Evolutionary conservation across 2,797 vertebrate genomes (phyloP).

Genomic region (Dipus sagitta): DNA sequence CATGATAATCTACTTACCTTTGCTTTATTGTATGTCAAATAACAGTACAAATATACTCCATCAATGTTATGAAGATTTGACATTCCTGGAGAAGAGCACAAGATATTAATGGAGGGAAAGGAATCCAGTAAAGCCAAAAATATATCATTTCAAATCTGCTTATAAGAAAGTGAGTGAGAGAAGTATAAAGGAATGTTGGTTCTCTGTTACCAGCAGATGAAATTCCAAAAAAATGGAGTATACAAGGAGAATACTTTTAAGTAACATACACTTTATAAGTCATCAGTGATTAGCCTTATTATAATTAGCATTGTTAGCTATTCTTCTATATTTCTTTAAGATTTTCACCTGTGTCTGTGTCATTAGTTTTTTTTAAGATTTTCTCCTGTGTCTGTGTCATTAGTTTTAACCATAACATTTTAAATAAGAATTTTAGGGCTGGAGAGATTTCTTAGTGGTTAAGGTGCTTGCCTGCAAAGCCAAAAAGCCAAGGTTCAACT

Average conservation of each 20-base stretch:
- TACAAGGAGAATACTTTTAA: constrained; percentile 44
- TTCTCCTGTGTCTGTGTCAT: constrained; percentile 58
- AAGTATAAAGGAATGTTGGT: constrained; percentile 60
- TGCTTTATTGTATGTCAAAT: constrained; percentile 10
- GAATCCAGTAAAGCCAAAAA: constrained; percentile 62
- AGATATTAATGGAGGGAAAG: constrained; percentile 67
- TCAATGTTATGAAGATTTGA: constrained; percentile 58
- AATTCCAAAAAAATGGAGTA: constrained; percentile 52
- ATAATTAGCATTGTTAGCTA: not conserved
- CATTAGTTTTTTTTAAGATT: constrained; percentile 59
- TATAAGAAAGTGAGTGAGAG: constrained; percentile 75
- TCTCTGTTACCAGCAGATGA: constrained; percentile 24
- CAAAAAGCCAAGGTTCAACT: too few species aligned
- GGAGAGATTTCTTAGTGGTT: too few species aligned
- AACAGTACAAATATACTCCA: constrained; percentile 32
- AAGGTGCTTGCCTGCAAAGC: too few species aligned
- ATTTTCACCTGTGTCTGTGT: constrained; percentile 48
- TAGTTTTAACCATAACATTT: constrained; percentile 75
- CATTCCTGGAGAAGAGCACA: constrained; percentile 50
- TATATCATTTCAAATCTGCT: constrained; percentile 70
- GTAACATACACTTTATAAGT: constrained; percentile 20
- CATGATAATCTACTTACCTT: not conserved
- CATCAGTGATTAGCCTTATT: not conserved
- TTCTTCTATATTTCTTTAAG: constrained; percentile 29
- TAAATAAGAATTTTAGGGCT: constrained; percentile 42